Evolutionary conservation across 2,888 invertebrate genomes (phyloP), one percentile per base, ranked within the genome.

Genomic region (Drosophila subquinaria): DNA sequence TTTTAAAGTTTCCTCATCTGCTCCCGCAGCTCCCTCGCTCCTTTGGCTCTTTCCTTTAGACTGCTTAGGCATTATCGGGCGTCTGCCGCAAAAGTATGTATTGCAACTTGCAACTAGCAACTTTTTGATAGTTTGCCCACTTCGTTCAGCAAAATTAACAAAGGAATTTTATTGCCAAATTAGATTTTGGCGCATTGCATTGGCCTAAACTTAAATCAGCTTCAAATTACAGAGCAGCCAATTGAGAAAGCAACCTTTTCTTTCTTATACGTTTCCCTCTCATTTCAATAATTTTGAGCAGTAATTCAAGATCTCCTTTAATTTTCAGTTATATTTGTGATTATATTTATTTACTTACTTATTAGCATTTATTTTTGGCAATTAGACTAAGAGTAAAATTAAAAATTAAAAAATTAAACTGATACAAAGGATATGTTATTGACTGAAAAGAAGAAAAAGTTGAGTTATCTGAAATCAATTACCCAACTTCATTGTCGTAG

Each of bases 91-190:
- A 86, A 76, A 59, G 66, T 73, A 81, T 84, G 68, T 70, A 66
- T 68, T 80, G 76, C 59, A 76, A 70, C 53, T 45, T 76, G 76
- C 59, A 76, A 70, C 52, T 50, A 52, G 78, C 67, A 67, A 75
- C 62, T 76, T 78, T 52, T 42, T 78, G 80, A 64, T 76, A 77
- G 66, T 76, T 75, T 56, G 55, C 43, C 67, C 48, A 59, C 52
- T 61, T 47, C 61, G 53, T 53, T 57, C 61, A n/a, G 38, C 40
- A 59, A 73, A 87, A 81, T 89, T 75, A 87, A 77, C 75, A 83
- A 89, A 69, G 67, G 82, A 79, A 84, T 87, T 83, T 87, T 65
- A 87, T 83, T 81, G 89, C 84, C 79, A 89, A 89, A 87, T 89
- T 89, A 89, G 81, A 87, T 87, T 83, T 62, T 68, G 79, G 72